Base-by-base conservation (phyloP, 92 coral and sea anemone species). In the Isaurus tuberculatus region DNA sequence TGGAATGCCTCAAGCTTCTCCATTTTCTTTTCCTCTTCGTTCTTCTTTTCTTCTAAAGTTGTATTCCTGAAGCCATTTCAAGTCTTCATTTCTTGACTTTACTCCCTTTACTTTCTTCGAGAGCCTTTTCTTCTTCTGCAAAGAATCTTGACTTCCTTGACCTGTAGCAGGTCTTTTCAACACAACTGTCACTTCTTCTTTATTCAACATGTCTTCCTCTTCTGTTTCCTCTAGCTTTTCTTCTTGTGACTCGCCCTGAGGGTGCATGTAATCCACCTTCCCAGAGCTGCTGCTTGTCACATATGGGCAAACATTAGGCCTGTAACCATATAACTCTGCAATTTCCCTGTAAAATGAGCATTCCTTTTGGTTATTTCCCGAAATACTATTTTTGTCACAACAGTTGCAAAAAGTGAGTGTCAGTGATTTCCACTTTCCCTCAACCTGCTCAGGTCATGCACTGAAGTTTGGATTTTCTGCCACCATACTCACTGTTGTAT, bases 301-400 rank as follows among this genome's bases (percentile, higher is more conserved):
- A 75, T 75, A 75, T 37, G 66, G 81, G 81, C 81, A 25, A 46
- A 44, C 30, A 46, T 75, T 75, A 44, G 81, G 26, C 66, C 81
- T 75, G 30, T 75, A 75, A 46, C 66, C 61, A 75, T 74, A 74
- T 29, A 74, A 43, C 7, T 71, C 81, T 25, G 61, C 58, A 68
- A 68, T 70, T 81, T 37, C 78, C 37, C 58, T 36, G 63, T 68
- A 14, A 63, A 81, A 81, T 40, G 72, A 13, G 86, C 64, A 64
- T 65, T 65, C 64, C 67, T 66, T 75, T 46, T 65, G 65, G 75
- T 67, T 60, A 81, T 75, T 75, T 75, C 81, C 66, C 63, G 63
- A 75, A 49, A 75, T 75, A 46, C 66, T 75, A 65, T 75, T 75
- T 63, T 75, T 63, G 81, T 75, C 81, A n/a, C n/a, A n/a, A n/a